Evolutionary conservation across 2,888 invertebrate species (phyloP), one percentile per base, ranked within the genome.

Genomic region (Ellobium chinense): DNA sequence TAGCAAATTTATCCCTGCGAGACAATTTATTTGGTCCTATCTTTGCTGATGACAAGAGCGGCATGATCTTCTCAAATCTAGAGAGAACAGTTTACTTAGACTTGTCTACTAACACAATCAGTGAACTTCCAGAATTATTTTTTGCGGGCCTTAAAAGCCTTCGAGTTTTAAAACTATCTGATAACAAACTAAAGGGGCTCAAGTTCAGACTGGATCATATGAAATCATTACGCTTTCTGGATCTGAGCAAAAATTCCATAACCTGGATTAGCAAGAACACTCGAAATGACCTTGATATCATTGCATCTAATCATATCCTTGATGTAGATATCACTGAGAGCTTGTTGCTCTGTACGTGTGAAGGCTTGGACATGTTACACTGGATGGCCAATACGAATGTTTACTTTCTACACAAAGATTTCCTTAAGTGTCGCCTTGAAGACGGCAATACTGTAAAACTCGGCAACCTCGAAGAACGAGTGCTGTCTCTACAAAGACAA

Each of bases 311-410:
- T 14, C 5, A n/a, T 5, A 39, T 18, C 4, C 5, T 60, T 60
- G 2, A n/a, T 3, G 12, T 60, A 7, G 60, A 60, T 27, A 9
- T 60, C 27, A 24, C 60, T 7, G 7, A 7, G 7, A 60, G n/a
- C 60, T 70, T 39, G 5, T 56, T 78, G 9, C 54, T 24, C 7
- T 74, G 73, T 58, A 65, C 39, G 4, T 74, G 74, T 31, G 18
- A 9, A 14, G 60, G 60, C 7, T 7, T 60, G 5, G 60, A 60
- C 21, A 27, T 60, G 7, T 18, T 60, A 9, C 7, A 60, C 60
- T 60, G 60, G 60, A 60, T 60, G 60, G 60, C 60, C 14, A 24
- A 5, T 5, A 18, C 60, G 9, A 60, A 60, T n/a, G n/a, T 60
- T 27, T n/a, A 27, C 7, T 60, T 60, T 7, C n/a, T 60, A 7